These are phyloP conservation scores for Monopis laevigella DNA, from an alignment of 2,888 invertebrate species.

Conservation along the genomic window DNA sequence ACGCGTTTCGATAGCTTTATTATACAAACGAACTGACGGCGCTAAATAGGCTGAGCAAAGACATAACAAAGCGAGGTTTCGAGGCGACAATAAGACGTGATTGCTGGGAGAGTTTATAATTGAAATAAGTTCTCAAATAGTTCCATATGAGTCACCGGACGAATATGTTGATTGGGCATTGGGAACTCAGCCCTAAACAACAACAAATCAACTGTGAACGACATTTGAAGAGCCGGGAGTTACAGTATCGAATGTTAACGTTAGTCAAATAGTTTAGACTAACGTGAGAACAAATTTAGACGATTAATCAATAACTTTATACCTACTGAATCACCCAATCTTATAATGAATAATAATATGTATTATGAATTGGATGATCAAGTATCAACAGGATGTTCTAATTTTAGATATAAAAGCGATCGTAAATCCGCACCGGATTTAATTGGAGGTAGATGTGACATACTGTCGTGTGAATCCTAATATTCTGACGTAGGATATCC, in stretches of 20 bases:
- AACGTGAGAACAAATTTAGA: too few relatives aligned
- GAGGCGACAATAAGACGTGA: conserved; percentile 61
- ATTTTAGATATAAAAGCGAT: background rate
- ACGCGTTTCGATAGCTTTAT: conserved; percentile 58
- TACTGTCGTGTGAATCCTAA: background rate
- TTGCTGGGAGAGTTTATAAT: conserved; percentile 55
- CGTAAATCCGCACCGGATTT: background rate
- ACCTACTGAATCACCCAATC: too few relatives aligned
- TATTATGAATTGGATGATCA: too few relatives aligned
- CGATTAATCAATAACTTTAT: too few relatives aligned
- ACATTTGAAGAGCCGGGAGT: too few relatives aligned
- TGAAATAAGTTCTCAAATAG: conserved; percentile 46
- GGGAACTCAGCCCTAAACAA: conserved; percentile 24
- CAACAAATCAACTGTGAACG: too few relatives aligned
- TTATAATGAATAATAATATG: too few relatives aligned
- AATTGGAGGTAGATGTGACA: background rate
- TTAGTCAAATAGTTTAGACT: too few relatives aligned
- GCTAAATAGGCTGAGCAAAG: conserved; percentile 40
- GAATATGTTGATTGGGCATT: conserved; percentile 48
- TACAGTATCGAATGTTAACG: too few relatives aligned
- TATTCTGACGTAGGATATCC: conserved; percentile 23
- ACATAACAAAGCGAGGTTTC: conserved; percentile 42
- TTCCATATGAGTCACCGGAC: conserved; percentile 41
- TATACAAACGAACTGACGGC: conserved; percentile 46
- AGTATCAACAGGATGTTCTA: too few relatives aligned